Percentiles rank a stretch among this genome's conserved stretches.
Evolutionary conservation across 2,113 vertebrate species (phyloP).

Genomic region (Ptilonorhynchus violaceus): DNA sequence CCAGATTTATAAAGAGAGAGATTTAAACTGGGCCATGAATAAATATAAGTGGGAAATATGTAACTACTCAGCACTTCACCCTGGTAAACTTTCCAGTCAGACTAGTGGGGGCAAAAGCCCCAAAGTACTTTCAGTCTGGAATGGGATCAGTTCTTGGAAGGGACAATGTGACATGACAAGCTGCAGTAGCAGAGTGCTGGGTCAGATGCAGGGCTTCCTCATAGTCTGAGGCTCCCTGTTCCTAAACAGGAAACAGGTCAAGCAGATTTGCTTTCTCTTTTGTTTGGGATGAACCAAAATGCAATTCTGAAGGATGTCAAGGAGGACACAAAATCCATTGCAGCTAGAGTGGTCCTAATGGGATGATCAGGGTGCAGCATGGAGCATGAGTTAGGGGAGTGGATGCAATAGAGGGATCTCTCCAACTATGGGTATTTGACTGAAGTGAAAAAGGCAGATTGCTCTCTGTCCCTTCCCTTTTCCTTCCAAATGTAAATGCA

Average conservation of each 20-base stretch:
- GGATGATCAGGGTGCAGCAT: rapidly evolving
- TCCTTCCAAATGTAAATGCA: background rate
- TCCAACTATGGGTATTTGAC: background rate
- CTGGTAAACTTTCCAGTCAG: background rate
- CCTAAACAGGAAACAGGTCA: background rate
- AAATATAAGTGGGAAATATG: background rate
- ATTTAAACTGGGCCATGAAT: background rate
- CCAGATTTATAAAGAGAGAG: background rate
- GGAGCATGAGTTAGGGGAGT: background rate
- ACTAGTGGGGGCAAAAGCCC: background rate
- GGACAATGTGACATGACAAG: background rate
- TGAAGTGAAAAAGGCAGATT: background rate
- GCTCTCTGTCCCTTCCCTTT: background rate
- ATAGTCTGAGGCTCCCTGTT: background rate
- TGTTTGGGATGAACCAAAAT: background rate
- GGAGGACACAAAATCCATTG: background rate
- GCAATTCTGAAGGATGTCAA: background rate
- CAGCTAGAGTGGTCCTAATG: background rate
- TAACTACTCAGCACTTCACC: background rate
- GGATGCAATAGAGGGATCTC: background rate
- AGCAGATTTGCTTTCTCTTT: background rate
- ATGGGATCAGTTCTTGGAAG: background rate
- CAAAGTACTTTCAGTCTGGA: background rate
- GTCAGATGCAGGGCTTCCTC: background rate
- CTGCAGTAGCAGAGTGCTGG: background rate